Evolutionary conservation across 2,888 invertebrate genomes (phyloP).

Genomic region (Patella pellucida): DNA sequence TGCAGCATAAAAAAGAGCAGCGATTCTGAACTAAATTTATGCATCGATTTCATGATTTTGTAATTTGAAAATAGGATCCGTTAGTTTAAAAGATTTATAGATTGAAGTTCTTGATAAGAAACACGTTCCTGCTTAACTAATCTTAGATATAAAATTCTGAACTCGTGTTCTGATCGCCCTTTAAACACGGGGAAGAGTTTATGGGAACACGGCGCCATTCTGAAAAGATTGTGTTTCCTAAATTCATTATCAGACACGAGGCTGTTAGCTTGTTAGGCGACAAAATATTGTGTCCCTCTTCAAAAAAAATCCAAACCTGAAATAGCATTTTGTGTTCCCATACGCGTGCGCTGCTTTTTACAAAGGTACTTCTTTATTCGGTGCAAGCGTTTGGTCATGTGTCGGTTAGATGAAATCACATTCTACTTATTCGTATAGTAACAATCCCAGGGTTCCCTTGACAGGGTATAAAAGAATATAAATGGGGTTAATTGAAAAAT

Average conservation of each 20-base stretch:
- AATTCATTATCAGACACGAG: conserved; percentile 22
- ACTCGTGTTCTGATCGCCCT: too few relatives aligned
- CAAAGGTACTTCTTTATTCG: neutral
- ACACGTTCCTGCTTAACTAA: too few relatives aligned
- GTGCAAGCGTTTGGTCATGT: neutral
- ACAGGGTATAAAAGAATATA: too few relatives aligned
- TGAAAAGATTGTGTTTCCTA: conserved; percentile 21
- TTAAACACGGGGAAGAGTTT: neutral
- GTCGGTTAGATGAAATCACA: neutral
- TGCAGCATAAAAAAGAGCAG: too few relatives aligned
- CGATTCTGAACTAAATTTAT: too few relatives aligned
- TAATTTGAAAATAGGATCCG: too few relatives aligned
- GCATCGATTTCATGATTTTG: too few relatives aligned
- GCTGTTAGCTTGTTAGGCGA: conserved; percentile 20
- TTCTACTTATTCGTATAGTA: neutral
- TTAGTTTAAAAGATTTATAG: too few relatives aligned
- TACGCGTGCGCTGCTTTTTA: neutral
- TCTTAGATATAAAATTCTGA: too few relatives aligned
- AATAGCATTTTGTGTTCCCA: neutral
- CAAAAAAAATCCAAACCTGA: neutral
- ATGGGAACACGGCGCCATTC: conserved; percentile 6
- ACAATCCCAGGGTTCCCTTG: too few relatives aligned
- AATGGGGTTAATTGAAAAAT: too few relatives aligned
- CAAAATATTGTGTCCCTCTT: conserved; percentile 23
- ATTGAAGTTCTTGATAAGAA: too few relatives aligned